phyloP scores from a whole-genome alignment of 2,113 vertebrate species.

The Sardina pilchardus region DNA sequence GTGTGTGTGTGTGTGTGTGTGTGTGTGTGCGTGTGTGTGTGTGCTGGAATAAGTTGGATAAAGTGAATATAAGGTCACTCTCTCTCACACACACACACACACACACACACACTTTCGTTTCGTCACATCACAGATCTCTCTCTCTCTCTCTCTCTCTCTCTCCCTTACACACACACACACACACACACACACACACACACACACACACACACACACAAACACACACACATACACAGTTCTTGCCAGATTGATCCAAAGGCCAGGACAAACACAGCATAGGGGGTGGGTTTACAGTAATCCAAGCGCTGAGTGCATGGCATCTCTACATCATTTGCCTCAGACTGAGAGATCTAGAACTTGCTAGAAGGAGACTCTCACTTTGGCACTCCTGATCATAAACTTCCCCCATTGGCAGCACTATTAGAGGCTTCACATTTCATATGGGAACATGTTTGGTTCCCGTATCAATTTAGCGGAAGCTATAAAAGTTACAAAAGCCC shows the following conservation, averaged over 20 bases:
- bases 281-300: background rate
- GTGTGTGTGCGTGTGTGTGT: slow-evolving; percentile 27
- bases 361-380: background rate
- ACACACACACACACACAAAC: background rate
- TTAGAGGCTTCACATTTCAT: background rate
- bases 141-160: too few relatives aligned
- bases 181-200: background rate
- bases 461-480: background rate
- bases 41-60: too few relatives aligned
- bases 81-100: too few relatives aligned
- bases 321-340: background rate
- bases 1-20: slow-evolving; percentile 23
- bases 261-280: background rate
- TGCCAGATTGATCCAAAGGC: background rate
- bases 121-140: too few relatives aligned
- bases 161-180: too few relatives aligned
- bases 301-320: background rate
- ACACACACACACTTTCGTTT: too few relatives aligned
- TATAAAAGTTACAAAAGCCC: background rate
- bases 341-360: slow-evolving; percentile 6
- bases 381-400: background rate
- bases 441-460: background rate
- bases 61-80: too few relatives aligned
- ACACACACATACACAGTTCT: background rate
- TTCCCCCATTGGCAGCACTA: background rate